These are phyloP conservation scores for Pollenia amentaria DNA, from an alignment of 2,888 invertebrate genomes.

Conservation along the genomic window DNA sequence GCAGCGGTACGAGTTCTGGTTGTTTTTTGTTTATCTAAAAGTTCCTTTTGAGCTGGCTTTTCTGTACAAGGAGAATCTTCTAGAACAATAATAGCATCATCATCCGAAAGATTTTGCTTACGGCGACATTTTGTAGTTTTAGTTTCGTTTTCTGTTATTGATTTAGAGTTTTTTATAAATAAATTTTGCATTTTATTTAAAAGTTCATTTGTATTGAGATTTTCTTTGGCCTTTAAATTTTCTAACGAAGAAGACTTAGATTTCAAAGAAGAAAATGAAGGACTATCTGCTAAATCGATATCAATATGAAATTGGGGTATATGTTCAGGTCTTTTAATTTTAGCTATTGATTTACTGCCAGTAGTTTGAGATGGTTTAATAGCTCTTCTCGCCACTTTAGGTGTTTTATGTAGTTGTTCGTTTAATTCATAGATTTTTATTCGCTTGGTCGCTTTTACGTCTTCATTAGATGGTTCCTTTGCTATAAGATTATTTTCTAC, in stretches of 20 bases:
- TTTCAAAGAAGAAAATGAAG: background rate
- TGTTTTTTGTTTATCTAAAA: constrained; percentile 25
- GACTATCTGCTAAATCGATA: constrained; percentile 70
- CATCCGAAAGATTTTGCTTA: constrained; percentile 6
- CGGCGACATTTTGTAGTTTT: background rate
- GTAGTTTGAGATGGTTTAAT: constrained; percentile 38
- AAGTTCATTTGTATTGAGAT: constrained; percentile 37
- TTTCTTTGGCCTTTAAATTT: constrained; percentile 41
- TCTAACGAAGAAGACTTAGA: constrained; percentile 34
- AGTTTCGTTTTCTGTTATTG: background rate
- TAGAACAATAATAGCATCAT: constrained; percentile 29
- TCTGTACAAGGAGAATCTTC: constrained; percentile 35
- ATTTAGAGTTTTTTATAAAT: constrained; percentile 33
- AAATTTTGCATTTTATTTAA: constrained; percentile 47
- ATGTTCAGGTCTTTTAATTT: constrained; percentile 60
- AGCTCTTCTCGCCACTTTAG: constrained; percentile 25
- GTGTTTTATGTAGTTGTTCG: constrained; percentile 45
- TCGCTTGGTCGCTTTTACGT: constrained; percentile 14
- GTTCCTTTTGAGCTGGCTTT: background rate
- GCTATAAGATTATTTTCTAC: background rate
- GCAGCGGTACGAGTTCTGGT: constrained; percentile 22
- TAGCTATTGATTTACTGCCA: constrained; percentile 1
- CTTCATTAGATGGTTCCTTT: background rate
- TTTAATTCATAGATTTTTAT: constrained; percentile 9
- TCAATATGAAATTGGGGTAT: constrained; percentile 77